Percentiles rank a stretch among this genome's conserved stretches.
Conservation (phyloP, 2,888 invertebrate species). For the Tiliacea aurago region DNA sequence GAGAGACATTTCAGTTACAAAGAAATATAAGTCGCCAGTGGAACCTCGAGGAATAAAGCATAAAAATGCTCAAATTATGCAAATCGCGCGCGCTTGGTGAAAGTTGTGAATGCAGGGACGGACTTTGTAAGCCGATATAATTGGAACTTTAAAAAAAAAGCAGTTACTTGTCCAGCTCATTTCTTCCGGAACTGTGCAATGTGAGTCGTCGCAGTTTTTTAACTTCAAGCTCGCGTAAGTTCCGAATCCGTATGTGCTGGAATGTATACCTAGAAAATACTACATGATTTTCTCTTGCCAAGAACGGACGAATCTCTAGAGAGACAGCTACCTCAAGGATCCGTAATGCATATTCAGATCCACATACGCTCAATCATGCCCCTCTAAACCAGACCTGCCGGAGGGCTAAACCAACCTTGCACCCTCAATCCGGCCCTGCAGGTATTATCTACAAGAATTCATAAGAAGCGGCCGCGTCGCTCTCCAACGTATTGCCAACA, state of each 20-base stretch:
- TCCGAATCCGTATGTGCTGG: no score
- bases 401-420: no score
- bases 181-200: no score
- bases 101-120: constrained; percentile 68
- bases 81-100: constrained; percentile 70
- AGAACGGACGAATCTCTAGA: no score
- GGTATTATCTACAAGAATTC: constrained; percentile 66
- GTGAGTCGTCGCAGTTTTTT: no score
- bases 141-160: neutral
- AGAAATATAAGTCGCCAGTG: constrained; percentile 66
- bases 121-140: constrained; percentile 15
- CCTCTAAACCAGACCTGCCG: neutral
- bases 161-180: neutral
- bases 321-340: neutral
- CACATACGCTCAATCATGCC: constrained; percentile 6
- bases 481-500: constrained; percentile 59
- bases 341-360: constrained; percentile 16
- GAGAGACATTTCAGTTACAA: constrained; percentile 64
- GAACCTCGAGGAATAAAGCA: constrained; percentile 65
- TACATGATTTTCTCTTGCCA: no score
- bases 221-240: no score
- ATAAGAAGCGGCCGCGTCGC: constrained; percentile 63
- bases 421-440: constrained; percentile 47
- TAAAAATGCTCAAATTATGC: constrained; percentile 82
- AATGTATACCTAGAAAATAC: no score